Evolutionary conservation across 2,888 invertebrate genomes (phyloP), one percentile per base, ranked within the genome.

Genomic region (Operophtera brumata): DNA sequence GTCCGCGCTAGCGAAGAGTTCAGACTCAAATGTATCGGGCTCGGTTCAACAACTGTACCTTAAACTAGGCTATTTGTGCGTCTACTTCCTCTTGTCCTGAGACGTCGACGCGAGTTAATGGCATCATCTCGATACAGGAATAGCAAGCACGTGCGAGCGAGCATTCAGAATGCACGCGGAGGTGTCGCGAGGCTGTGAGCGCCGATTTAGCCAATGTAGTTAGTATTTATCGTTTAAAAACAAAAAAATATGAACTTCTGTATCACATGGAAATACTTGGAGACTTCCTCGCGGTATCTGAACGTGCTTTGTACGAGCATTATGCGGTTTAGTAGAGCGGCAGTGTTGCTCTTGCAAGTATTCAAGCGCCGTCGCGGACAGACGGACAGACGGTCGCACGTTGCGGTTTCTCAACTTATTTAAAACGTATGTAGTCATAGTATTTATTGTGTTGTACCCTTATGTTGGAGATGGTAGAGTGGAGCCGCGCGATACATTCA

Each of bases 381-480:
- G 61, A 62, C 60, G 55, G 65, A 67, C 64, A 62, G 67, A 41
- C 57, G 51, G 54, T 54, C 51, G 36, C 43, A 51, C 54, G 36
- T 57, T 47, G 58, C 59, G 54, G 47, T 59, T 25, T 50, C 56
- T 59, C 47, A 59, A 61, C 54, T 57, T 55, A 58, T 57, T 68
- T 59, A 67, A 72, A 69, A 67, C 63, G 70, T 71, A 66, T 71
- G 78, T 86, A 85, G 84, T 69, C 67, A 78, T 85, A 86, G 77
- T 87, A 85, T 86, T 86, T 86, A 86, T 86, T 86, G 85, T 86
- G 83, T 84, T 86, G 81, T 84, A 82, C 75, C 79, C 79, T 59
- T 78, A 80, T 66, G 75, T 67, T 75, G 78, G 75, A n/a, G 70
- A 67, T 70, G 71, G 64, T 71, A 74, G 75, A 67, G 74, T 74